phyloP scores from a whole-genome alignment of 2,797 vertebrate genomes.

The Schizothorax lantsangensis region DNA sequence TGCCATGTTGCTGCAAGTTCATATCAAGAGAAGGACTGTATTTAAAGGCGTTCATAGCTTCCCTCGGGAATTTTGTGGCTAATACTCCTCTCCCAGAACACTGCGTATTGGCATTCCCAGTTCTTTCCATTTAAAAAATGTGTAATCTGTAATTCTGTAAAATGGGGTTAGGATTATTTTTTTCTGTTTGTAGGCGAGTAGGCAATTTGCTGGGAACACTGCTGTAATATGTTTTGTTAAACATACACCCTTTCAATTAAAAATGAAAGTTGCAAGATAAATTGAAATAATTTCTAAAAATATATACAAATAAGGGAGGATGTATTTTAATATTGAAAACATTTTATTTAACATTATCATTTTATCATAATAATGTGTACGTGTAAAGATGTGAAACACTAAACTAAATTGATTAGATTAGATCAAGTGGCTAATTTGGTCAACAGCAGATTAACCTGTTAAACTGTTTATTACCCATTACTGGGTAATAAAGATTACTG shows the following conservation, averaged over 20 bases:
- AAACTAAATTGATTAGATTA: slow-evolving; percentile 30
- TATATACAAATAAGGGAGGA: not conserved
- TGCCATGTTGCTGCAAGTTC: slow-evolving; percentile 35
- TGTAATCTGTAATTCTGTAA: not conserved
- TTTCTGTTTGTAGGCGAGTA: not conserved
- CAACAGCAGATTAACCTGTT: slow-evolving; percentile 37
- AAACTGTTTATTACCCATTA: slow-evolving; percentile 18
- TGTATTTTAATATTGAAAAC: not conserved
- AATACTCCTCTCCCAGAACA: slow-evolving; percentile 36
- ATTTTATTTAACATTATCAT: not conserved
- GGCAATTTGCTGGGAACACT: not conserved
- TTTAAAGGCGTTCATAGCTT: slow-evolving; percentile 34
- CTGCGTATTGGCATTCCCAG: not conserved
- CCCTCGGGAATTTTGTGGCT: slow-evolving; percentile 25
- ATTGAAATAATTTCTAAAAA: not conserved
- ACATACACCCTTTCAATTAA: not conserved
- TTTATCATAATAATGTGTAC: not conserved
- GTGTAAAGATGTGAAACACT: not conserved
- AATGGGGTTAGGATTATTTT: not conserved
- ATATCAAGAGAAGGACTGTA: slow-evolving; percentile 34
- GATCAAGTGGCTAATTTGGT: slow-evolving; percentile 47
- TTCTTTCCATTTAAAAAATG: not conserved
- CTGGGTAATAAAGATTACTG: slow-evolving; percentile 13
- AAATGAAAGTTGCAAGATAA: not conserved
- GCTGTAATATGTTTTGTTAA: not conserved